Percentiles rank a stretch among this genome's conserved stretches.
Evolutionary conservation across 2,113 vertebrate species (phyloP).

Genomic region (Elgaria multicarinata): DNA sequence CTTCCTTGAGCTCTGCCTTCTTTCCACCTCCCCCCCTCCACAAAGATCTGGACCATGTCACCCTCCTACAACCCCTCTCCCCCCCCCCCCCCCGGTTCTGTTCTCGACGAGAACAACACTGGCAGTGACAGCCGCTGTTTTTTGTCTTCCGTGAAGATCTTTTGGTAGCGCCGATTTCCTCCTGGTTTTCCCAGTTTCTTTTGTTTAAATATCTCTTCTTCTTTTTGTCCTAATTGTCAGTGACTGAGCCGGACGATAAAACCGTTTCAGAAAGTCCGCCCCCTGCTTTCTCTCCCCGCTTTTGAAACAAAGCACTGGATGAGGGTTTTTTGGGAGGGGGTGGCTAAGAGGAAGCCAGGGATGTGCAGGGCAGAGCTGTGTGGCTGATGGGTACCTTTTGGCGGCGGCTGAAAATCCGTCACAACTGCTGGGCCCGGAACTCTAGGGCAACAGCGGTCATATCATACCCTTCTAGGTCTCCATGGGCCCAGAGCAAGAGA

Average conservation of each 20-base stretch:
- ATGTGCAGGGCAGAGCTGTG: not conserved
- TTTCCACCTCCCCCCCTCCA: too few species aligned
- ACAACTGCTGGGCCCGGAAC: too few species aligned
- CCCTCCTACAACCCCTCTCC: too few species aligned
- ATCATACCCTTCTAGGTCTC: too few species aligned
- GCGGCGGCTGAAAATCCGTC: too few species aligned
- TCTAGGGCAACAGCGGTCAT: too few species aligned
- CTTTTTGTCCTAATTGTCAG: not conserved
- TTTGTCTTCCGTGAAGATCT: conserved; percentile 70
- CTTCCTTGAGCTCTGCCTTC: not conserved
- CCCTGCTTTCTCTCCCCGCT: not conserved
- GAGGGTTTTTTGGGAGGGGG: too few species aligned
- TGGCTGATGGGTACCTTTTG: not conserved
- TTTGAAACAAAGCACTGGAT: not conserved
- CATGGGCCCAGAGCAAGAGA: not conserved
- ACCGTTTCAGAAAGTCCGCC: not conserved
- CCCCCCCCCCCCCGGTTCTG: not conserved
- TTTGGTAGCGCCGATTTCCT: not conserved
- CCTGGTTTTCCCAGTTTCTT: not conserved
- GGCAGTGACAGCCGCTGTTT: not conserved
- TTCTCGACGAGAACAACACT: conserved; percentile 25
- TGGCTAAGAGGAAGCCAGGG: not conserved
- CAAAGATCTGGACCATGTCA: not conserved
- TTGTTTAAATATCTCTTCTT: not conserved
- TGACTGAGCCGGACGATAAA: conserved; percentile 27